Conservation (phyloP, 1,140 invertebrate genomes). For the Drosophila sucinea region DNA sequence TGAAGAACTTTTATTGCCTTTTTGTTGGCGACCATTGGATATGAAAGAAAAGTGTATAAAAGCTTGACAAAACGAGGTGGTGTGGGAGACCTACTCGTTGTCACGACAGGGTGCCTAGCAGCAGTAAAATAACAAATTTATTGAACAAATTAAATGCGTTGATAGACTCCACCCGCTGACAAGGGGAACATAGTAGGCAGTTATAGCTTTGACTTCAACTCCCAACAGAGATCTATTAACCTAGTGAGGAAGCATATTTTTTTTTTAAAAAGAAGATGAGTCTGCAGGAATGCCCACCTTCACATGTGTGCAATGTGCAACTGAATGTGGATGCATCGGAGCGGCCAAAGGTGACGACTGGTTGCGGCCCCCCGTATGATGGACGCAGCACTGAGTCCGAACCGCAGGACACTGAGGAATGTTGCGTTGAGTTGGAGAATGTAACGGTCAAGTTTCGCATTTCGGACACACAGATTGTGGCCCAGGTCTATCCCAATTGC, state of each 20-base stretch:
- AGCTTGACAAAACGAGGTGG: no score
- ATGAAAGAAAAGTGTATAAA: no score
- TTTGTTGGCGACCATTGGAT: no score
- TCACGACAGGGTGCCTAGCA: slow-evolving; percentile 74
- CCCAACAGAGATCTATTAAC: slow-evolving; percentile 14
- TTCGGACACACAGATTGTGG: slow-evolving; percentile 61
- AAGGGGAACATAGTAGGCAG: slow-evolving; percentile 46
- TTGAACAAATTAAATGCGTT: slow-evolving; percentile 64
- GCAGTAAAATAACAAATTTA: slow-evolving; percentile 54
- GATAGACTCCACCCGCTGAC: slow-evolving; percentile 19
- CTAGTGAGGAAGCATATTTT: slow-evolving; percentile 22
- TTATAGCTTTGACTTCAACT: slow-evolving; percentile 10
- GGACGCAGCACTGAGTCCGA: slow-evolving; percentile 53
- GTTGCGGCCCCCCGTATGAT: slow-evolving; percentile 28
- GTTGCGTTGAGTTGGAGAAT: slow-evolving; percentile 54
- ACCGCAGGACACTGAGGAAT: slow-evolving; percentile 34
- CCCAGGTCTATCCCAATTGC: slow-evolving; percentile 80
- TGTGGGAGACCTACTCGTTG: slow-evolving; percentile 33
- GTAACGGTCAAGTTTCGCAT: slow-evolving; percentile 79
- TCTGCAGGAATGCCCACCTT: slow-evolving; percentile 27
- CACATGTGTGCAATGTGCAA: slow-evolving; percentile 58
- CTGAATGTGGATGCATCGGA: slow-evolving; percentile 49
- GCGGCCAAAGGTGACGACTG: slow-evolving; percentile 26
- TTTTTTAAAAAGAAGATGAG: slow-evolving; percentile 46
- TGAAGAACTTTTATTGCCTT: no score